Conservation (phyloP, 2,113 vertebrate species). For the Pterocles gutturalis region DNA sequence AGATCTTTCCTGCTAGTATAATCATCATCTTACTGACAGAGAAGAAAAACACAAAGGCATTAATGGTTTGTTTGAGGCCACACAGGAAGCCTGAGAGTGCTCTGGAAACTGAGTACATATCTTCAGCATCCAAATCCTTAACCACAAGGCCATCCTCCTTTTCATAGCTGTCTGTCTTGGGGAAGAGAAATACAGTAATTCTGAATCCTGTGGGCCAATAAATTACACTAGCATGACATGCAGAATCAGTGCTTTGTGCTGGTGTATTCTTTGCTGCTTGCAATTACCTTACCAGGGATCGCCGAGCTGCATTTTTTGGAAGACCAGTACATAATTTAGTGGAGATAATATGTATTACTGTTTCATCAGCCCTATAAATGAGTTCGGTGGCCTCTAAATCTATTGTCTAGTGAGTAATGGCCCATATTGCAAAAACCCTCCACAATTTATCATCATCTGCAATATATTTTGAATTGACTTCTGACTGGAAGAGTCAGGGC, state of each 20-base stretch:
- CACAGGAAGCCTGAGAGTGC: constrained; percentile 63
- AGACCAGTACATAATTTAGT: neutral
- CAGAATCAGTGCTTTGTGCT: constrained; percentile 29
- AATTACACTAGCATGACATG: constrained; percentile 9
- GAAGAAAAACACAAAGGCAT: constrained; percentile 65
- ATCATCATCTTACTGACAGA: constrained; percentile 58
- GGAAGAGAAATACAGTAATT: constrained; percentile 58
- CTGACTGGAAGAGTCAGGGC: constrained; percentile 22
- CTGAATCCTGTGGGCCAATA: constrained; percentile 23
- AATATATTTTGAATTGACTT: neutral
- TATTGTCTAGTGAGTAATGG: constrained; percentile 4
- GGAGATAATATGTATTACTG: neutral
- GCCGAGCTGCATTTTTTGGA: neutral
- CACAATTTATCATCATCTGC: constrained; percentile 5
- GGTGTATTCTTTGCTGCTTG: neutral
- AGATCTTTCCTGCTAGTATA: constrained; percentile 38
- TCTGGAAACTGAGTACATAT: constrained; percentile 1
- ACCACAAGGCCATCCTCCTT: constrained; percentile 66
- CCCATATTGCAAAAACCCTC: neutral
- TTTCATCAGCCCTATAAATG: neutral
- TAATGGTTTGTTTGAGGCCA: constrained; percentile 63
- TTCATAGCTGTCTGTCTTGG: constrained; percentile 24
- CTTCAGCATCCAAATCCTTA: constrained; percentile 63
- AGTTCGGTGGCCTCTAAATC: constrained; percentile 25
- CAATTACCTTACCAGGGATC: constrained; percentile 36